phyloP scores from a whole-genome alignment of 2,113 vertebrate genomes.

The Ictidomys tridecemlineatus region DNA sequence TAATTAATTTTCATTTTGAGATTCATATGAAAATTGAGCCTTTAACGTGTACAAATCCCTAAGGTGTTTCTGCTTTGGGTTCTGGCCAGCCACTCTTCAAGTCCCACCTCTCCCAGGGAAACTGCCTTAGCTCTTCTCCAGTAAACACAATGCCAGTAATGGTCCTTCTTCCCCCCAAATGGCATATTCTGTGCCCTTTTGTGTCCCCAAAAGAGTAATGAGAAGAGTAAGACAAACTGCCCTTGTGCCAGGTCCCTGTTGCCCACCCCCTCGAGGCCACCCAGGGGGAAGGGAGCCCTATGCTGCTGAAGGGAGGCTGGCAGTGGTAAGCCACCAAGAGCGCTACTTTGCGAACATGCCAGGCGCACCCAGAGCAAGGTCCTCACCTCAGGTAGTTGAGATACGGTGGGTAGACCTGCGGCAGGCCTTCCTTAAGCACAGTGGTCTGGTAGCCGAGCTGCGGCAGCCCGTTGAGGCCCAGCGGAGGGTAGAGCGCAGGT shows the following conservation, averaged over 20 bases:
- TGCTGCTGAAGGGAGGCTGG: too few relatives aligned
- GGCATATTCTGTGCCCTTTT: background rate
- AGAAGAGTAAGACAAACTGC: background rate
- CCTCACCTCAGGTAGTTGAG: constrained; percentile 88
- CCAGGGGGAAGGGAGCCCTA: background rate
- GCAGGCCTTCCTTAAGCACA: constrained; percentile 85
- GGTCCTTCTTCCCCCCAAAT: background rate
- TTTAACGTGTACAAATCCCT: background rate
- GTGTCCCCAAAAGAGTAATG: background rate
- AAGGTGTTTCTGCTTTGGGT: background rate
- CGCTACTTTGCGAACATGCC: too few relatives aligned
- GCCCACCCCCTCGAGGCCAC: background rate
- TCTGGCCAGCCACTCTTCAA: background rate
- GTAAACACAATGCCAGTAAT: background rate
- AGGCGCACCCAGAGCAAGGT: background rate
- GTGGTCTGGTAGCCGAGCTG: constrained; percentile 83
- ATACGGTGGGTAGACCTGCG: constrained; percentile 87
- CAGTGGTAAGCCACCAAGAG: too few relatives aligned
- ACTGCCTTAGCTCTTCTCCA: background rate
- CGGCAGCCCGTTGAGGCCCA: constrained; percentile 86
- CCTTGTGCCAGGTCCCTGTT: background rate
- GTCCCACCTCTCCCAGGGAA: background rate
- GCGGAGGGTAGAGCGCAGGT: constrained; percentile 81
- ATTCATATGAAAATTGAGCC: background rate
- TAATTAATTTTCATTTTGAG: background rate